Evolutionary conservation across 2,113 vertebrate species (phyloP).

Genomic region (Phoenicopterus ruber): DNA sequence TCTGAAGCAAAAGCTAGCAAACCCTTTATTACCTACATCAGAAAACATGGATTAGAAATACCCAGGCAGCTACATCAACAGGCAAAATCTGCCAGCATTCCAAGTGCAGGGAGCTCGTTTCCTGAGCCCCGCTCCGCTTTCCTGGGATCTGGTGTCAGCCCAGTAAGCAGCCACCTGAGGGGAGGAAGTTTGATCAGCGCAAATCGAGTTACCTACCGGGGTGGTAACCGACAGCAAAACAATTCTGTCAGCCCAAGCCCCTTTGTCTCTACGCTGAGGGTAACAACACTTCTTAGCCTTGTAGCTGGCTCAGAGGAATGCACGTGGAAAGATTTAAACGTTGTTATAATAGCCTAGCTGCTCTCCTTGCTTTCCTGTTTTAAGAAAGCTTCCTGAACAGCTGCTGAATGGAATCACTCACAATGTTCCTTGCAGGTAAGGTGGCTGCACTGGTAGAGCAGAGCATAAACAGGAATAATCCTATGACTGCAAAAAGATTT

Average conservation of each 20-base stretch:
- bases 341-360: neutral
- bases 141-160: neutral
- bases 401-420: neutral
- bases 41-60: neutral
- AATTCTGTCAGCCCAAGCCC: neutral
- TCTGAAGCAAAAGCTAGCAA: neutral
- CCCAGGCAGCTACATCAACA: neutral
- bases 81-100: neutral
- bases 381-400: neutral
- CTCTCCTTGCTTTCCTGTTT: neutral
- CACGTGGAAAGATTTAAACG: neutral
- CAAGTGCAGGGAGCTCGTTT: neutral
- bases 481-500: neutral
- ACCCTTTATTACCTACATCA: neutral
- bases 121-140: neutral
- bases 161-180: neutral
- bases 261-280: neutral
- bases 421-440: neutral
- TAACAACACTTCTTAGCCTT: neutral
- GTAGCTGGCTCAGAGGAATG: neutral
- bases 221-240: neutral
- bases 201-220: neutral
- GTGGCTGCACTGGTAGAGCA: neutral
- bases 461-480: neutral
- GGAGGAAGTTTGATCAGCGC: neutral